These are phyloP conservation scores for Malurus cyaneus DNA, from an alignment of 2,113 vertebrate species.

Conservation along the genomic window DNA sequence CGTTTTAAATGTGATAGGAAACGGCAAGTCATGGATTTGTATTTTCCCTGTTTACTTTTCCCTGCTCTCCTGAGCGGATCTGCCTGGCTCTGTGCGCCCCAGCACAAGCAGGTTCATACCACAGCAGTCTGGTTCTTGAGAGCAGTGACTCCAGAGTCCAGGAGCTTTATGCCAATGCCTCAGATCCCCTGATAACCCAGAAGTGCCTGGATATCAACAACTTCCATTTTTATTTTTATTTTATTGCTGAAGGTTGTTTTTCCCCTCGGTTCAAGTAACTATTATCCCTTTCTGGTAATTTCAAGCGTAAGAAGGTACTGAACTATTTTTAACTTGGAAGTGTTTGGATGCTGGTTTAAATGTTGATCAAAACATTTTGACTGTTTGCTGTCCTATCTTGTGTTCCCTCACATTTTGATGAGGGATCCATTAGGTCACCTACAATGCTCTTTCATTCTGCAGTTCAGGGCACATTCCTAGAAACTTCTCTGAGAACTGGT, in stretches of 20 bases:
- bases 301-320: not conserved
- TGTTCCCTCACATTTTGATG: not conserved
- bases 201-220: not conserved
- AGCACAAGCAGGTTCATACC: not conserved
- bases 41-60: not conserved
- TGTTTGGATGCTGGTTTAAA: not conserved
- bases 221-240: not conserved
- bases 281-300: not conserved
- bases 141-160: rapidly evolving
- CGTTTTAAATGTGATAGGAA: not conserved
- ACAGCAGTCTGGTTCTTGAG: not conserved
- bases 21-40: not conserved
- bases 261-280: not conserved
- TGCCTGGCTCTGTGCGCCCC: not conserved
- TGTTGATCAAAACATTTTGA: not conserved
- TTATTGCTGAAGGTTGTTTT: not conserved
- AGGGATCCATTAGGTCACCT: not conserved
- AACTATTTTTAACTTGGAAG: not conserved
- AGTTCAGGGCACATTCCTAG: not conserved
- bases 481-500: not conserved
- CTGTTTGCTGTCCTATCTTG: not conserved
- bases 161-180: not conserved
- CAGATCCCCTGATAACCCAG: not conserved
- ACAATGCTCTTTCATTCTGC: not conserved
- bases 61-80: rapidly evolving